phyloP scores from a whole-genome alignment of 2,888 invertebrate genomes.

The Acronicta alni region DNA sequence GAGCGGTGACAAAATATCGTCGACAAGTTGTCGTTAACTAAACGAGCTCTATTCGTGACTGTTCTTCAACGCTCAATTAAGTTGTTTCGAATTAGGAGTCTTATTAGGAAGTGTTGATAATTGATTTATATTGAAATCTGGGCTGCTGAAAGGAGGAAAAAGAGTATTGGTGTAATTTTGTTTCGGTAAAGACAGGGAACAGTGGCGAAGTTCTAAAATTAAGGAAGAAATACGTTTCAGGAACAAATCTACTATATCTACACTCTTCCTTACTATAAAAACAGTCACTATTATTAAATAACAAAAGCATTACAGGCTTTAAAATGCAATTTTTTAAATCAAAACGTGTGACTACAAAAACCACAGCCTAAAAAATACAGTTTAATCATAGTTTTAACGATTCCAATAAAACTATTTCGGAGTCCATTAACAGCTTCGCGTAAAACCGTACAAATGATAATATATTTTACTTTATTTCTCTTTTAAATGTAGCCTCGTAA shows the following conservation, averaged over 20 bases:
- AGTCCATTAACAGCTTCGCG: slow-evolving; percentile 61
- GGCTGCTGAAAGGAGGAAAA: neutral
- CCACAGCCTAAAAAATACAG: slow-evolving; percentile 33
- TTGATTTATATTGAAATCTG: neutral
- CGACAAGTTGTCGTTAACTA: slow-evolving; percentile 61
- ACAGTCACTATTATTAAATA: too few relatives aligned
- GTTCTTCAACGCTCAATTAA: slow-evolving; percentile 57
- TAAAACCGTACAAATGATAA: slow-evolving; percentile 44
- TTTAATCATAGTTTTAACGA: slow-evolving; percentile 57
- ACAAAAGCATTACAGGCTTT: too few relatives aligned
- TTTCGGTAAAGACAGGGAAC: too few relatives aligned
- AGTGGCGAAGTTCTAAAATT: too few relatives aligned
- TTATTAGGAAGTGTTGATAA: slow-evolving; percentile 33
- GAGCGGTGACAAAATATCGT: slow-evolving; percentile 72
- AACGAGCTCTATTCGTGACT: slow-evolving; percentile 45
- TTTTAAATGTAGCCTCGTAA: slow-evolving; percentile 53
- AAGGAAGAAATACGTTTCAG: too few relatives aligned
- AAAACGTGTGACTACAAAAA: too few relatives aligned
- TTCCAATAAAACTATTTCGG: slow-evolving; percentile 75
- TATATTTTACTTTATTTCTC: slow-evolving; percentile 39
- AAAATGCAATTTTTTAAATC: too few relatives aligned
- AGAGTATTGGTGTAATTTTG: too few relatives aligned
- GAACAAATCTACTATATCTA: too few relatives aligned
- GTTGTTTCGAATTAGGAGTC: slow-evolving; percentile 45
- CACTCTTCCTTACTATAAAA: too few relatives aligned